A percentile compares a stretch with the other conserved stretches of the same genome.
Evolutionary conservation across 2,113 vertebrate species (phyloP).

Genomic region (Phylloscopus trochiloides): DNA sequence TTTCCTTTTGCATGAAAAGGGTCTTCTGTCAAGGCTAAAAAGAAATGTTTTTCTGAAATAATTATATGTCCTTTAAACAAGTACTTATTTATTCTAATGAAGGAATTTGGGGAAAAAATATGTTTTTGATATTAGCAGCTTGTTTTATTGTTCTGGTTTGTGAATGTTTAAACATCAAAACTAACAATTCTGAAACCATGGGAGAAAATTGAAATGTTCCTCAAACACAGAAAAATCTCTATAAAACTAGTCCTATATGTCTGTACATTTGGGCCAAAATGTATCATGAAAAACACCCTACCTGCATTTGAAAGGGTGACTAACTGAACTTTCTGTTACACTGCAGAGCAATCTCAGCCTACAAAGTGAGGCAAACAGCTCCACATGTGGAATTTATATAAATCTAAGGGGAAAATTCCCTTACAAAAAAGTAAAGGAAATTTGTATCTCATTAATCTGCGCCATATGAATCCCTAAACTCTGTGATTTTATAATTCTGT

Average conservation of each 20-base stretch:
- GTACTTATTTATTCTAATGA: neutral
- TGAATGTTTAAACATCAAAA: neutral
- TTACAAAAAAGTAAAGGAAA: rapidly evolving
- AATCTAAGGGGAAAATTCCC: neutral
- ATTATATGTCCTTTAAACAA: neutral
- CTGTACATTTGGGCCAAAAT: neutral
- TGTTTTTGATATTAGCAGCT: rapidly evolving
- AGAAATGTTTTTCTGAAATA: neutral
- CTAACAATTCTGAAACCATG: neutral
- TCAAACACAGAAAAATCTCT: neutral
- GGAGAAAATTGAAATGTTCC: neutral
- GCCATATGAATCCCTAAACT: neutral
- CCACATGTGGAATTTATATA: neutral
- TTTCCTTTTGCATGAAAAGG: neutral
- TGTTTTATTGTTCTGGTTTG: neutral
- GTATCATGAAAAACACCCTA: neutral
- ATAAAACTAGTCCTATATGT: rapidly evolving
- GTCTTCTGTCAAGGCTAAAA: neutral
- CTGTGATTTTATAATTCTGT: neutral
- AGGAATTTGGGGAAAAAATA: rapidly evolving
- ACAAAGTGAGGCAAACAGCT: neutral
- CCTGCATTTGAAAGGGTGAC: neutral
- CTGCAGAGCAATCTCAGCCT: neutral
- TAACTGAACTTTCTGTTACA: neutral
- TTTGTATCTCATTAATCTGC: neutral